Evolutionary conservation across 1,140 invertebrate genomes (phyloP), one percentile per base, ranked within the genome.

Genomic region (Drosophila kikkawai): DNA sequence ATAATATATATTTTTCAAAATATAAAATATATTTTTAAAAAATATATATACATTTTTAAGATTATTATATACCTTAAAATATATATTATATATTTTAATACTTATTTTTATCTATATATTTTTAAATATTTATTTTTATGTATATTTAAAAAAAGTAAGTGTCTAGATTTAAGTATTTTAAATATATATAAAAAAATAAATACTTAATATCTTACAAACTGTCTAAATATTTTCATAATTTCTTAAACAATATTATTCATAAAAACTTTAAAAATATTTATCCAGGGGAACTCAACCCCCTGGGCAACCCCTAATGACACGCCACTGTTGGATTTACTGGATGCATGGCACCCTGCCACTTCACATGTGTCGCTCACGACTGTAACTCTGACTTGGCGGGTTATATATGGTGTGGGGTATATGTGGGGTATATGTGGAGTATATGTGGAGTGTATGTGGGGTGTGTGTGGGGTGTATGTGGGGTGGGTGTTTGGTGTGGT

Each of bases 311-410:
- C 3, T 12, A n/a, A 41, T 19, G 19, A 57, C 9, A 7, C 15
- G 36, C 15, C 55, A 12, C 55, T 57, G 55, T 13, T 22, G 19
- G 36, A 11, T 39, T 22, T 15, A 15, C 34, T 26, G 65, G 41
- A 22, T 37, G 67, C 48, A 36, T n/a, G 13, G 19, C 17, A 26
- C 57, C 47, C 37, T 66, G 39, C 12, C 51, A 75, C 58, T 79
- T 64, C 65, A 67, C 59, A 55, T 80, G 75, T 74, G 63, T 65
- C 32, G 71, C 50, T 60, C 60, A 48, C 47, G 67, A 65, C 66
- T 55, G 51, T 22, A 13, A 19, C 53, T 60, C 44, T 70, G 51
- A 51, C 61, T 64, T 57, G 17, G 29, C 56, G 48, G 44, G 5
- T 45, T 12, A 11, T 45, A 7, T 45, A 1, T 3, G 17, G 44